Percentiles rank a stretch among this genome's conserved stretches.
phyloP scores from a whole-genome alignment of 2,113 vertebrate genomes.

The Alethe castanea region DNA sequence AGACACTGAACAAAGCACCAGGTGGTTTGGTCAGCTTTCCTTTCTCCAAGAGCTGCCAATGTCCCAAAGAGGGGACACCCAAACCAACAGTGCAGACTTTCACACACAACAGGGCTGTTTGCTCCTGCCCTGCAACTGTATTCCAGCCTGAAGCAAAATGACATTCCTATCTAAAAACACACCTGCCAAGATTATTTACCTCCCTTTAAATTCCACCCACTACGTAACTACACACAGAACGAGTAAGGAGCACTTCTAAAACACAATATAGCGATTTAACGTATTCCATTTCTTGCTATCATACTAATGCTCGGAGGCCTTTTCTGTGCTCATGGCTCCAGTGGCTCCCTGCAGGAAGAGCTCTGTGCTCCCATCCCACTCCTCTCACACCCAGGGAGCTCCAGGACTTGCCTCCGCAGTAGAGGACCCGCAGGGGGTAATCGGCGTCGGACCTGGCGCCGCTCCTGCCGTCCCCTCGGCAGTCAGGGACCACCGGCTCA shows the following conservation, averaged over 20 bases:
- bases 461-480: conserved; percentile 77
- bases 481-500: conserved; percentile 84
- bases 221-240: fast-evolving
- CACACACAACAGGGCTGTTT: neutral
- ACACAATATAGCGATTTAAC: fast-evolving
- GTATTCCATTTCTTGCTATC: neutral
- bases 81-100: neutral
- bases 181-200: neutral
- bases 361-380: neutral
- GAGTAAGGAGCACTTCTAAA: neutral
- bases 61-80: neutral
- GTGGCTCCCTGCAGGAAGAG: neutral
- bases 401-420: conserved; percentile 89
- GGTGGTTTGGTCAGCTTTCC: neutral
- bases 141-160: neutral
- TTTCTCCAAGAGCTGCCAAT: neutral
- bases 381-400: neutral
- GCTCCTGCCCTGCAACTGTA: neutral
- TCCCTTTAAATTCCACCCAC: neutral
- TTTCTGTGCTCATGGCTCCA: neutral
- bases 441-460: conserved; percentile 71
- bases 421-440: conserved; percentile 91
- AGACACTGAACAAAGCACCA: neutral
- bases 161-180: neutral
- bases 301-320: neutral